Evolutionary conservation across 2,888 invertebrate species (phyloP).

Genomic region (Steinernema scapterisci): DNA sequence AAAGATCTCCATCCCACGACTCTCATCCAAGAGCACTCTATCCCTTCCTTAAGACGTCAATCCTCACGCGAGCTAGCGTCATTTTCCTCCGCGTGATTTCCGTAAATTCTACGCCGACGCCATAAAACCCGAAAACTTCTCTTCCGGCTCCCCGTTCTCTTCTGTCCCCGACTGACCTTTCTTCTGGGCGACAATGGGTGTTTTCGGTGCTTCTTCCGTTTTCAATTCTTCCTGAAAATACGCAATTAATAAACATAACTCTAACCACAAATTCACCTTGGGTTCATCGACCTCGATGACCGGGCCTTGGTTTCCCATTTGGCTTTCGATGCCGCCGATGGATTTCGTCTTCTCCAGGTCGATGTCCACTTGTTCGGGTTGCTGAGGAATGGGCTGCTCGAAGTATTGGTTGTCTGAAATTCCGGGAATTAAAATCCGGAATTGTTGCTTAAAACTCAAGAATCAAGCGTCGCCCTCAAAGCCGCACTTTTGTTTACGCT

Average conservation of each 20-base stretch:
- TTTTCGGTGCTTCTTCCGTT: background rate
- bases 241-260: no score
- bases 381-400: background rate
- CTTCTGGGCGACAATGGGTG: constrained; percentile 13
- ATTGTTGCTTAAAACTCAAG: no score
- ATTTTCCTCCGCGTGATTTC: background rate
- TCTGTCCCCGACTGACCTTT: constrained; percentile 7
- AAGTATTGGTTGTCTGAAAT: constrained; percentile 27
- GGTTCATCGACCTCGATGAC: background rate
- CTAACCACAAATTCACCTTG: background rate
- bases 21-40: no score
- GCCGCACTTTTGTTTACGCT: no score
- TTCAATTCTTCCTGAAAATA: background rate
- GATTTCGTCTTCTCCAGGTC: constrained; percentile 23
- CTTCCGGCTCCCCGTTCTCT: background rate
- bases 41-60: no score
- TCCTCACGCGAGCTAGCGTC: background rate
- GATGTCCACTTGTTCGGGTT: constrained; percentile 21
- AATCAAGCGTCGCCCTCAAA: no score
- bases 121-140: background rate
- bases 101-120: background rate
- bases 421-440: no score
- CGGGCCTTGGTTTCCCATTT: background rate
- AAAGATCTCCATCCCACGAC: background rate
- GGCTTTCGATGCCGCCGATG: constrained; percentile 6